Percentiles rank a stretch among this genome's conserved stretches.
Conservation (phyloP, 2,888 invertebrate genomes). For the Sphecodes monilicornis region DNA sequence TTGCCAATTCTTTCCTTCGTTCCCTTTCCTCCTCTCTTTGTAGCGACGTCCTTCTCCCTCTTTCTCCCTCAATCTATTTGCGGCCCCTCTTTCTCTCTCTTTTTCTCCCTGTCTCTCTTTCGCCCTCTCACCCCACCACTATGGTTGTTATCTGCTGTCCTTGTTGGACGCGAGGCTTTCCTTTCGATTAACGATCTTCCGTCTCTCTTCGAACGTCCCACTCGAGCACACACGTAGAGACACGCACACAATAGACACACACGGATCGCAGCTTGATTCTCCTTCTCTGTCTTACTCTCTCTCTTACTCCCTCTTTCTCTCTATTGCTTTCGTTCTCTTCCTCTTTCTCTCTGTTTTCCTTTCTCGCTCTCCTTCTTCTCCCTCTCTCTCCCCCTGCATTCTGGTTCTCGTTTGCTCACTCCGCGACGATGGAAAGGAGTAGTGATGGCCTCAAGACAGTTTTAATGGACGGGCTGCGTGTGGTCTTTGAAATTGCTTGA, state of each 20-base stretch:
- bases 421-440: slow-evolving; percentile 29
- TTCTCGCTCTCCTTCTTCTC: neutral
- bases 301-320: neutral
- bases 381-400: neutral
- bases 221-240: slow-evolving; percentile 31
- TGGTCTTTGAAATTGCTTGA: neutral
- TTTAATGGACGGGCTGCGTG: neutral
- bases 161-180: slow-evolving; percentile 19
- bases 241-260: slow-evolving; percentile 31
- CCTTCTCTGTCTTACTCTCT: neutral
- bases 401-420: neutral
- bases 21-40: slow-evolving; percentile 57
- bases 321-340: neutral
- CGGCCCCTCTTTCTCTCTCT: slow-evolving; percentile 23
- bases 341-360: neutral
- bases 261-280: slow-evolving; percentile 36
- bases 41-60: slow-evolving; percentile 35
- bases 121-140: neutral
- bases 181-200: slow-evolving; percentile 22
- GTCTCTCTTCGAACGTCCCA: slow-evolving; percentile 24
- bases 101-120: neutral
- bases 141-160: slow-evolving; percentile 1
- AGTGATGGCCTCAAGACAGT: slow-evolving; percentile 43
- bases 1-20: slow-evolving; percentile 76
- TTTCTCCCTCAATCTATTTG: slow-evolving; percentile 49